These are phyloP conservation scores for Amphiura filiformis DNA, from an alignment of 35 echinoderm and acorn worm genomes.

Conservation along the genomic window DNA sequence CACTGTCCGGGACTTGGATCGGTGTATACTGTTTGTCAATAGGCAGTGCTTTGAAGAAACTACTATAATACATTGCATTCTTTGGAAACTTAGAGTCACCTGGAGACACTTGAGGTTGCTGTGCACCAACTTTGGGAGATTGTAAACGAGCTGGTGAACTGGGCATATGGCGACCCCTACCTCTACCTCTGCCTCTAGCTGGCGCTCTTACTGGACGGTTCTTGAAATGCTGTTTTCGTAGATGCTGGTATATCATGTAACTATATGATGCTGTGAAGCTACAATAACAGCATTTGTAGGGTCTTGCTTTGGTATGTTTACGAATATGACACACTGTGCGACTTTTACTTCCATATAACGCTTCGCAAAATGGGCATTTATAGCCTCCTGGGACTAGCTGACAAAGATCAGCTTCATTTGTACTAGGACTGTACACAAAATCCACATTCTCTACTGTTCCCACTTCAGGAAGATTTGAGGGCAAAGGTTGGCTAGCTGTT, in stretches of 20 bases:
- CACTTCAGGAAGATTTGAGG: no score
- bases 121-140: no score
- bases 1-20: background rate
- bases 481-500: no score
- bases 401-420: background rate
- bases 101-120: background rate
- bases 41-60: conserved; percentile 5
- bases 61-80: background rate
- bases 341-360: background rate
- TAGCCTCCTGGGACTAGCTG: background rate
- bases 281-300: background rate
- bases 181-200: background rate
- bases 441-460: background rate
- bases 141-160: background rate
- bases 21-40: background rate
- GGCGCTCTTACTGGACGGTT: background rate
- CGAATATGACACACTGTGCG: background rate
- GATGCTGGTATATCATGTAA: background rate
- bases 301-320: background rate
- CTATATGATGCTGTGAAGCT: background rate
- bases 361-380: background rate
- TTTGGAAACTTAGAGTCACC: background rate
- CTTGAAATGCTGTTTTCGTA: background rate
- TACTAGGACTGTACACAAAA: background rate
- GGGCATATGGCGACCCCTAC: background rate